phyloP scores from a whole-genome alignment of 2,797 vertebrate species.

The Pseudochaenichthys georgianus region DNA sequence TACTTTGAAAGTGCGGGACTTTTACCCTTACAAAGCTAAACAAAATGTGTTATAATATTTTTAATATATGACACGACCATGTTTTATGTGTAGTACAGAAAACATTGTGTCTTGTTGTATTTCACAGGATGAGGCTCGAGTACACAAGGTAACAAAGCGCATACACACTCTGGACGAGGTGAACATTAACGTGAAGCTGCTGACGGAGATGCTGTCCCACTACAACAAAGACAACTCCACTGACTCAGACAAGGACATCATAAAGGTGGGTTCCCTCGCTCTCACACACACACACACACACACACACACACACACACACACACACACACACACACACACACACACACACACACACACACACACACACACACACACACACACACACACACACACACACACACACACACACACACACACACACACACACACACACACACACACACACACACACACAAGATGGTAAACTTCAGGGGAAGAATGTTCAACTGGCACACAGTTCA shows the following conservation, averaged over 20 bases:
- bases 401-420: not conserved
- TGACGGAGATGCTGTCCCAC: conserved; percentile 95
- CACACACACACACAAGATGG: not conserved
- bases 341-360: not conserved
- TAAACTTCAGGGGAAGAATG: too few species aligned
- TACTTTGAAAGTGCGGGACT: too few species aligned
- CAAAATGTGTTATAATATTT: not conserved
- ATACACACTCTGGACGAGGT: conserved; percentile 94
- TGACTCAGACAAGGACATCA: conserved; percentile 92
- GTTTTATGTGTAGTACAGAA: not conserved
- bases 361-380: not conserved
- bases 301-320: not conserved
- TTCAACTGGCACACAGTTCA: too few species aligned
- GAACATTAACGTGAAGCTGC: conserved; percentile 93
- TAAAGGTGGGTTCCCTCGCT: conserved; percentile 86
- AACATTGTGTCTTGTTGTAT: not conserved
- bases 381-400: too few species aligned
- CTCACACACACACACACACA: not conserved
- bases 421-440: not conserved
- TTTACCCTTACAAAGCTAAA: not conserved
- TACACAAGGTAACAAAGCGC: conserved; percentile 93
- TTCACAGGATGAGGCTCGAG: conserved; percentile 92
- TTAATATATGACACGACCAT: not conserved
- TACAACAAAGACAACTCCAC: conserved; percentile 91
- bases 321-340: not conserved